Evolutionary conservation across 2,113 vertebrate genomes (phyloP).

Genomic region (Cranoglanis bouderius): DNA sequence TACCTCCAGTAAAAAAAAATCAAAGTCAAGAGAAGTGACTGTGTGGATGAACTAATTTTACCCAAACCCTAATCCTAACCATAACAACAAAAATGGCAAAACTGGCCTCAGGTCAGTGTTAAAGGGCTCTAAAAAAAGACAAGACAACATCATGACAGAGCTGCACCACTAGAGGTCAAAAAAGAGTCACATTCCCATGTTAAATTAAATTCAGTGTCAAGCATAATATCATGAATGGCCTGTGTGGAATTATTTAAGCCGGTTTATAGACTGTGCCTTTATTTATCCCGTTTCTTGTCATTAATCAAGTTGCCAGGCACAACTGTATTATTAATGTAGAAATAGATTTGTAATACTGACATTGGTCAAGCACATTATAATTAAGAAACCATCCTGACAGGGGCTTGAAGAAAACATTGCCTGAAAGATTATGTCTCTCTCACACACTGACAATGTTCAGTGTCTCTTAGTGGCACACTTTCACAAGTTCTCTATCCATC

Average conservation of each 20-base stretch:
- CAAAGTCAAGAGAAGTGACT: background rate
- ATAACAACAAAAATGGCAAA: conserved; percentile 5
- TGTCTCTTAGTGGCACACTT: background rate
- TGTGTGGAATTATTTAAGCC: background rate
- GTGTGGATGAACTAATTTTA: background rate
- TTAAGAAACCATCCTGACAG: background rate
- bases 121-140: background rate
- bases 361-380: conserved; percentile 10
- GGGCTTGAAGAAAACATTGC: conserved; percentile 4
- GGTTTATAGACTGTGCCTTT: background rate
- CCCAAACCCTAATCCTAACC: background rate
- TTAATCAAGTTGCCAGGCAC: background rate
- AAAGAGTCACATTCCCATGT: background rate
- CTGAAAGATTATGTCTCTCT: conserved; percentile 1
- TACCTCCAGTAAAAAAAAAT: conserved; percentile 51
- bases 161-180: conserved; percentile 26
- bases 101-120: background rate
- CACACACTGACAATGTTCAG: background rate
- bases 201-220: background rate
- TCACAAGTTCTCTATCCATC: conserved; percentile 1
- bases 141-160: background rate
- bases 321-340: background rate
- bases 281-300: background rate
- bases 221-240: background rate
- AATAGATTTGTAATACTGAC: background rate